These are phyloP conservation scores for Poeciliopsis retropinna DNA, from an alignment of 2,113 vertebrate genomes.

Conservation along the genomic window DNA sequence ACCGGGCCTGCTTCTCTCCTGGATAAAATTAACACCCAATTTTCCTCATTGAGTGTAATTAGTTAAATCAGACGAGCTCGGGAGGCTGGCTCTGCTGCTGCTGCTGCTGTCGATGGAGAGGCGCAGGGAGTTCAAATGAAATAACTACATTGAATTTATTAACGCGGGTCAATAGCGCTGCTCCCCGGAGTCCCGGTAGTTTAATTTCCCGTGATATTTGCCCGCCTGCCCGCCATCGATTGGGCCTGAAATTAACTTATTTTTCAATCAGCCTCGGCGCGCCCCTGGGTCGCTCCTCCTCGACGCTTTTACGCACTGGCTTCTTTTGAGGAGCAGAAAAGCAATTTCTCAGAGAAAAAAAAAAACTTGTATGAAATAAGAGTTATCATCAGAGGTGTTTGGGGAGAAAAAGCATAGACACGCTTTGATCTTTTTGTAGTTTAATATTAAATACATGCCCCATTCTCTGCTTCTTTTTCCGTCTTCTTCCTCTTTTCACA, in stretches of 20 bases:
- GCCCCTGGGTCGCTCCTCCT: conserved; percentile 94
- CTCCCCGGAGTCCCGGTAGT: conserved; percentile 93
- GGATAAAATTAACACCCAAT: conserved; percentile 98
- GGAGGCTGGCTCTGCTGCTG: conserved; percentile 52
- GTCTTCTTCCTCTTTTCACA: conserved; percentile 3
- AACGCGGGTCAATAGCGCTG: conserved; percentile 94
- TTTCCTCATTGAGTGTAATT: conserved; percentile 94
- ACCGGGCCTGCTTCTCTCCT: conserved; percentile 75
- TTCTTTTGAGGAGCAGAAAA: conserved; percentile 85
- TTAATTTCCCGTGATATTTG: conserved; percentile 99
- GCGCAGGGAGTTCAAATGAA: conserved; percentile 82
- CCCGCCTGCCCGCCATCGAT: conserved; percentile 99
- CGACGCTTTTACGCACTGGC: conserved; percentile 78
- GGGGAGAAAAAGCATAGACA: conserved; percentile 60
- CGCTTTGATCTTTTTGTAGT: conserved; percentile 76
- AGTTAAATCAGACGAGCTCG: conserved; percentile 96
- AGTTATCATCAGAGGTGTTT: conserved; percentile 76
- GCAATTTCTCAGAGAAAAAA: conserved; percentile 91
- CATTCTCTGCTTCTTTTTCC: not conserved
- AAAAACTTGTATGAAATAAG: conserved; percentile 77
- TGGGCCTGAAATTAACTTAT: conserved; percentile 99
- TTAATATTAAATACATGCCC: conserved; percentile 69
- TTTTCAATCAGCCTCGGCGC: conserved; percentile 98
- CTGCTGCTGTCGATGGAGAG: conserved; percentile 53
- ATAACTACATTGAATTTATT: conserved; percentile 97